phyloP scores from a whole-genome alignment of 2,888 invertebrate genomes.

The Aspidiotus destructor region DNA sequence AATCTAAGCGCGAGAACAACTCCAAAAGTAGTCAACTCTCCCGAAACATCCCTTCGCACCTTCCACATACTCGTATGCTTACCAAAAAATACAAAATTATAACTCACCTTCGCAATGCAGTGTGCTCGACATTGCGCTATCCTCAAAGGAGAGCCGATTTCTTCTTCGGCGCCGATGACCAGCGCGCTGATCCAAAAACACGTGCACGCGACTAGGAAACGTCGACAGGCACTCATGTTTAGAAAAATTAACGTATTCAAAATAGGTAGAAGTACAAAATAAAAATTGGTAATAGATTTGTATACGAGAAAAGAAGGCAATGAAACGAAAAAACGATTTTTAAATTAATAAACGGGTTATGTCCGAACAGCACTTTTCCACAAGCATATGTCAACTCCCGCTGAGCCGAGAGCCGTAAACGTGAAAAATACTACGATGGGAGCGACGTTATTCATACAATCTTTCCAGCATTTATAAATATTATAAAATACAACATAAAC shows the following conservation, averaged over 20 bases:
- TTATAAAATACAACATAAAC: background rate
- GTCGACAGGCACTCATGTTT: slow-evolving; percentile 19
- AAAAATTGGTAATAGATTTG: slow-evolving; percentile 17
- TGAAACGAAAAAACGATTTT: slow-evolving; percentile 17
- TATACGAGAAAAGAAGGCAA: slow-evolving; percentile 6
- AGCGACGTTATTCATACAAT: slow-evolving; percentile 4
- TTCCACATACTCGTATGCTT: too few species aligned
- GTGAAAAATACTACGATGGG: slow-evolving; percentile 23
- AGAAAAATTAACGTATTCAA: slow-evolving; percentile 26
- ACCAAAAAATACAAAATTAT: too few species aligned
- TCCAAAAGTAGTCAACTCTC: too few species aligned
- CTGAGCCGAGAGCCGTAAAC: slow-evolving; percentile 26
- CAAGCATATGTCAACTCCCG: slow-evolving; percentile 31
- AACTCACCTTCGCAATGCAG: slow-evolving; percentile 59
- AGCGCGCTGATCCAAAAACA: slow-evolving; percentile 15
- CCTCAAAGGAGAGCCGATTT: slow-evolving; percentile 50
- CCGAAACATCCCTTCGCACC: too few species aligned
- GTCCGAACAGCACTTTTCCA: slow-evolving; percentile 28
- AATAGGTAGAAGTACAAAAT: slow-evolving; percentile 1
- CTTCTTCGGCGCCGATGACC: slow-evolving; percentile 19
- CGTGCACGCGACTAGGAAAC: slow-evolving; percentile 19
- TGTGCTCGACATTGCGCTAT: slow-evolving; percentile 64
- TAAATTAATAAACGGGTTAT: slow-evolving; percentile 32
- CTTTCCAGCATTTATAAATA: slow-evolving; percentile 4
- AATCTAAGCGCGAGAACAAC: too few species aligned